Evolutionary conservation across 2,888 invertebrate species (phyloP).

Genomic region (Notocelia uddmanniana): DNA sequence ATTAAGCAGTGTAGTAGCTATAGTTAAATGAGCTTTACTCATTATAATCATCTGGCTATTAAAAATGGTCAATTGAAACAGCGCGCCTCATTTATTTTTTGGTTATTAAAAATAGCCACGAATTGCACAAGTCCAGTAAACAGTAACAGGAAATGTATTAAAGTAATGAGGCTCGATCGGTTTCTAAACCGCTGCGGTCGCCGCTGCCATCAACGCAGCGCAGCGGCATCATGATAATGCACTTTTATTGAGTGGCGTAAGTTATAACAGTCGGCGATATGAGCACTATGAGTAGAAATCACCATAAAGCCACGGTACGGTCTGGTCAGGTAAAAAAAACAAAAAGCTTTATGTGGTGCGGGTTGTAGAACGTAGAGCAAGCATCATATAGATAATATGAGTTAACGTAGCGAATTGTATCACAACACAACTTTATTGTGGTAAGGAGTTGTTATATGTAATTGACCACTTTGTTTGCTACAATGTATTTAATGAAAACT

Average conservation of each 20-base stretch:
- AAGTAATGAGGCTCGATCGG: constrained; percentile 69
- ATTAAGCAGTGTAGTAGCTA: constrained; percentile 12
- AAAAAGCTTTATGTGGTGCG: no score
- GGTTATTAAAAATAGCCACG: constrained; percentile 58
- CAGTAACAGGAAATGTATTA: constrained; percentile 71
- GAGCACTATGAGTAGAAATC: background rate
- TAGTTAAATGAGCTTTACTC: constrained; percentile 3
- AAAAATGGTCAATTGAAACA: constrained; percentile 29
- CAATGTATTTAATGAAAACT: no score
- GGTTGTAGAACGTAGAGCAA: no score
- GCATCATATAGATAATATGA: no score
- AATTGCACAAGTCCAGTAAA: constrained; percentile 63
- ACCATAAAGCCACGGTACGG: no score
- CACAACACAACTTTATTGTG: no score
- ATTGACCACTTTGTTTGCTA: no score
- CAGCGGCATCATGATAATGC: constrained; percentile 66
- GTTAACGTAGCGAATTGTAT: no score
- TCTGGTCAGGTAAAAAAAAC: no score
- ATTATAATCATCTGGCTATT: background rate
- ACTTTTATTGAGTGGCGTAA: constrained; percentile 56
- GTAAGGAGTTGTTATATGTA: no score
- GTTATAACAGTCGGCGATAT: constrained; percentile 43
- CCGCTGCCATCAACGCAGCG: constrained; percentile 66
- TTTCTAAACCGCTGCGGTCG: constrained; percentile 75
- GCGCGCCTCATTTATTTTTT: constrained; percentile 41